Evolutionary conservation across 1,140 invertebrate genomes (phyloP).

Genomic region (Trichonephila clavipes): DNA sequence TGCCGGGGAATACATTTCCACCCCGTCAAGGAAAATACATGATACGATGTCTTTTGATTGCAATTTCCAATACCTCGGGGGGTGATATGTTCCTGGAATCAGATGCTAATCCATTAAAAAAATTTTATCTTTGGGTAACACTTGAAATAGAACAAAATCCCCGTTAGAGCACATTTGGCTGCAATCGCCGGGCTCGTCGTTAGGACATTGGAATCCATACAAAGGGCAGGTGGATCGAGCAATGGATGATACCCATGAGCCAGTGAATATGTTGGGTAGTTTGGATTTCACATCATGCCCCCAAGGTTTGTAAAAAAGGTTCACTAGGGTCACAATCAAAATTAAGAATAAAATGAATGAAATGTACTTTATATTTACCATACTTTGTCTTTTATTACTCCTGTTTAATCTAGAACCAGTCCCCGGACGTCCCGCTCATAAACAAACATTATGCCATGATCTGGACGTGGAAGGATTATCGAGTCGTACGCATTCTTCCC

Average conservation of each 20-base stretch:
- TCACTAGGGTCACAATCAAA: not conserved
- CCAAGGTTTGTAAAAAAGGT: constrained; percentile 23
- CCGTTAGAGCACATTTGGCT: not conserved
- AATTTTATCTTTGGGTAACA: not conserved
- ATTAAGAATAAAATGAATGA: not conserved
- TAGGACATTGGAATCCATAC: too few relatives aligned
- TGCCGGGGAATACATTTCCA: not conserved
- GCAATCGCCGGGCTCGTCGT: too few relatives aligned
- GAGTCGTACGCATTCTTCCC: not conserved
- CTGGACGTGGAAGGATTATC: not conserved
- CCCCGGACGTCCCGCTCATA: not conserved
- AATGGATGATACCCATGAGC: too few relatives aligned
- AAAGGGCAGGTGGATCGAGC: too few relatives aligned
- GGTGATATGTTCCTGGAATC: not conserved
- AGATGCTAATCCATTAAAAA: not conserved
- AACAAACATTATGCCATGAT: not conserved
- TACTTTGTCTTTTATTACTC: not conserved
- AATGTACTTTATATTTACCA: too few relatives aligned
- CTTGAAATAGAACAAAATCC: constrained; percentile 9
- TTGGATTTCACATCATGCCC: not conserved
- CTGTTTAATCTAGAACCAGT: not conserved
- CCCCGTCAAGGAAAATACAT: constrained; percentile 11
- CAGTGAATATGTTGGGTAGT: not conserved
- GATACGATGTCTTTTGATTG: not conserved
- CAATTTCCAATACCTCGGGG: not conserved